Evolutionary conservation across 2,113 vertebrate genomes (phyloP).

Genomic region (Hucho hucho): DNA sequence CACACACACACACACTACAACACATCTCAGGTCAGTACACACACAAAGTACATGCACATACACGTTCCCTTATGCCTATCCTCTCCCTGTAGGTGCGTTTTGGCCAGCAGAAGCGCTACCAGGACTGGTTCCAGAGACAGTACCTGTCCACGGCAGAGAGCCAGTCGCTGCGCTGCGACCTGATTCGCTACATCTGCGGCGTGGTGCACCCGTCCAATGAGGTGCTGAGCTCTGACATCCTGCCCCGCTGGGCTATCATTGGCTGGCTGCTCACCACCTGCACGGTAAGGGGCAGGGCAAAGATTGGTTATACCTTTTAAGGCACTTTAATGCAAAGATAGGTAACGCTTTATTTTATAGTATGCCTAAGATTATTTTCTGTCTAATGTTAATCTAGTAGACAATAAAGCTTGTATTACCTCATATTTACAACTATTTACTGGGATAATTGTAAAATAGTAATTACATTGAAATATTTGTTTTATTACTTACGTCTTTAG

Average conservation of each 20-base stretch:
- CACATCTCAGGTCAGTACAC: not conserved
- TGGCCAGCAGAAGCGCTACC: slow-evolving; percentile 95
- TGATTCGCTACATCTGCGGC: slow-evolving; percentile 96
- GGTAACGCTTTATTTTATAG: not conserved
- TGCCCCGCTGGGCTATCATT: slow-evolving; percentile 97
- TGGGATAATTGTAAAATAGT: too few relatives aligned
- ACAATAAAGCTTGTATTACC: too few relatives aligned
- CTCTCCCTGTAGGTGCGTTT: slow-evolving; percentile 82
- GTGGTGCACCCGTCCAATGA: slow-evolving; percentile 97
- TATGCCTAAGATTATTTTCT: too few relatives aligned
- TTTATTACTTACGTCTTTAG: slow-evolving; percentile 55
- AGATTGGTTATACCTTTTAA: too few relatives aligned
- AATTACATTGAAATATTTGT: too few relatives aligned
- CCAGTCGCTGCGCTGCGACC: slow-evolving; percentile 93
- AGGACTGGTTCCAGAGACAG: slow-evolving; percentile 97
- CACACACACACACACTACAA: not conserved
- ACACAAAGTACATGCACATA: not conserved
- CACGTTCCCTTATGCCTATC: slow-evolving; percentile 29
- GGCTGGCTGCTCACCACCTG: slow-evolving; percentile 97
- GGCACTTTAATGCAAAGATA: too few relatives aligned
- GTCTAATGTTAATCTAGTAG: too few relatives aligned
- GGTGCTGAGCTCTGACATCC: slow-evolving; percentile 94
- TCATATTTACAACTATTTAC: too few relatives aligned
- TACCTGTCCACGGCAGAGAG: slow-evolving; percentile 93
- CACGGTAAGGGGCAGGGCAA: slow-evolving; percentile 76